Percentiles rank a stretch among this genome's conserved stretches.
phyloP scores from a whole-genome alignment of 1,140 invertebrate species.

The Dinothrombium tinctorium region DNA sequence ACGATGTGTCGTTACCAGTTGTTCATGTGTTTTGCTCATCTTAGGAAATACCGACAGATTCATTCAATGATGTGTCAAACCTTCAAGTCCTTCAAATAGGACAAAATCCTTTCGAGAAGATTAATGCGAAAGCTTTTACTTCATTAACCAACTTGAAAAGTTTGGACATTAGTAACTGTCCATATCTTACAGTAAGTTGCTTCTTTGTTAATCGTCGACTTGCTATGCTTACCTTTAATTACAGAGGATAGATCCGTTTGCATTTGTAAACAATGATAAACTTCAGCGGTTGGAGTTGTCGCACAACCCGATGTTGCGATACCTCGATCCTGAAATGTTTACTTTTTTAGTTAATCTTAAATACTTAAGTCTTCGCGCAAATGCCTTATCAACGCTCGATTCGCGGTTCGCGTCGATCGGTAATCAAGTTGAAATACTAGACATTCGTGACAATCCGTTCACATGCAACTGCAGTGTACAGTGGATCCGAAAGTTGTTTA shows the following conservation, averaged over 20 bases:
- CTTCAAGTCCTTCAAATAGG: constrained; percentile 2
- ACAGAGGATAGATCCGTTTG: background rate
- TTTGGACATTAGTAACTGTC: constrained; percentile 2
- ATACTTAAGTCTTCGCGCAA: background rate
- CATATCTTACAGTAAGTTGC: constrained; percentile 2
- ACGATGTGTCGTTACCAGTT: too few species aligned
- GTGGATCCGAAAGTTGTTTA: constrained; percentile 3
- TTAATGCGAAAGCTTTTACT: constrained; percentile 1
- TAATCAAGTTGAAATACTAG: background rate
- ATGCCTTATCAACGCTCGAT: background rate
- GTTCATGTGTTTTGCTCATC: too few species aligned
- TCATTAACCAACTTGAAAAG: constrained; percentile 1
- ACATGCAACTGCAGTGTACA: constrained; percentile 3
- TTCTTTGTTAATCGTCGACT: background rate
- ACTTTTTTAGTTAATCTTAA: background rate
- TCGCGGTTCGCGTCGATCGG: background rate
- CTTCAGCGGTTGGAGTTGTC: background rate
- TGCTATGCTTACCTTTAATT: background rate
- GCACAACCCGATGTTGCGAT: background rate
- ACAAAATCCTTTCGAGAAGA: constrained; percentile 1
- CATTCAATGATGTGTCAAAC: background rate
- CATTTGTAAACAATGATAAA: background rate
- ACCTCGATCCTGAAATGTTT: background rate
- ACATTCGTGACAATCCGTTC: constrained; percentile 2
- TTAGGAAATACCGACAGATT: constrained; percentile 1